Percentiles rank a stretch among this genome's conserved stretches.
These are phyloP conservation scores for Speoplatyrhinus poulsoni DNA, from an alignment of 2,113 vertebrate species.

Conservation along the genomic window DNA sequence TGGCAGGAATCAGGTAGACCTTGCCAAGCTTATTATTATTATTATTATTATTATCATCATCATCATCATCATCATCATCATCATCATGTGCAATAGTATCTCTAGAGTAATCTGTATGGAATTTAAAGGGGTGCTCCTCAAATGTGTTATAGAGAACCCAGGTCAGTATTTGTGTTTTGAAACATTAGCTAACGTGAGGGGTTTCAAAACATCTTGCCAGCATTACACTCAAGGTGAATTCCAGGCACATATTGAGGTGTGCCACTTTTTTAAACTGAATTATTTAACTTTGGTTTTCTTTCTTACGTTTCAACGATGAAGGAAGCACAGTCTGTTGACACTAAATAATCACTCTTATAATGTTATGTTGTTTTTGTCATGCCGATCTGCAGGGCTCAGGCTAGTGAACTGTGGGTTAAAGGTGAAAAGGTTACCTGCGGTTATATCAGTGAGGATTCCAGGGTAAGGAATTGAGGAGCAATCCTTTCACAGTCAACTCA, in stretches of 20 bases:
- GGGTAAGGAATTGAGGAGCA: conserved; percentile 77
- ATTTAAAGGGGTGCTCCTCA: too few species aligned
- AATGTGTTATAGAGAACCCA: too few species aligned
- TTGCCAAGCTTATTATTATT: background rate
- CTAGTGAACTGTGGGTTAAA: conserved; percentile 96
- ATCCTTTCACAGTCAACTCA: background rate
- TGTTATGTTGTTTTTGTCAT: background rate
- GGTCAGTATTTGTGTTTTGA: too few species aligned
- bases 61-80: background rate
- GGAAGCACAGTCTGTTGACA: too few species aligned
- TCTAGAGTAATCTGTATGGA: background rate
- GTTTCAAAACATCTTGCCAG: too few species aligned
- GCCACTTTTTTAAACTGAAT: background rate
- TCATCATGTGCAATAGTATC: background rate
- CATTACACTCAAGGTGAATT: too few species aligned
- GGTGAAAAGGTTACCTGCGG: conserved; percentile 98
- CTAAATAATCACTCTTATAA: too few species aligned
- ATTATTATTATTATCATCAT: background rate
- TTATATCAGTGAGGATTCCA: conserved; percentile 94
- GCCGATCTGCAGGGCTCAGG: conserved; percentile 83
- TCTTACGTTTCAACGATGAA: too few species aligned
- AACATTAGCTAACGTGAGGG: too few species aligned
- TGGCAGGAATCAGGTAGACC: conserved; percentile 93
- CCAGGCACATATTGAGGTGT: too few species aligned
- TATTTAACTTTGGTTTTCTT: background rate